These are phyloP conservation scores for Zaprionus capensis DNA, from an alignment of 1,140 invertebrate species.

Conservation along the genomic window DNA sequence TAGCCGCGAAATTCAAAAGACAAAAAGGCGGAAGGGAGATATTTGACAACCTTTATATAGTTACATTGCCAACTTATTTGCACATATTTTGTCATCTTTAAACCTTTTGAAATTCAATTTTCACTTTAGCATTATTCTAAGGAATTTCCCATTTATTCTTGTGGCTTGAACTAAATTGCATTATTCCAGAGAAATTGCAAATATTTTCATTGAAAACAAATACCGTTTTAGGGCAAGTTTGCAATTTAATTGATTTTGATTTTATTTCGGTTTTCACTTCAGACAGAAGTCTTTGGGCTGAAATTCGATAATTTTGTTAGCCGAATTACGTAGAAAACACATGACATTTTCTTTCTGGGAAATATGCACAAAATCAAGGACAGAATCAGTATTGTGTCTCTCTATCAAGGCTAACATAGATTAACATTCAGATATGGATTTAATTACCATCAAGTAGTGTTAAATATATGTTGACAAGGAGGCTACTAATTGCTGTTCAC, in stretches of 20 bases:
- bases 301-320: constrained; percentile 5
- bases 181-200: neutral
- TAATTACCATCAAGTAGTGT: neutral
- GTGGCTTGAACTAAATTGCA: neutral
- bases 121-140: neutral
- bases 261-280: neutral
- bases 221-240: neutral
- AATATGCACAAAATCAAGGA: no score
- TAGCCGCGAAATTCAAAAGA: no score
- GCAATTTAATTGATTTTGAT: constrained; percentile 2
- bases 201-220: constrained; percentile 8
- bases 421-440: neutral
- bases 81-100: neutral
- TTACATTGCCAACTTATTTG: neutral
- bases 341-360: neutral
- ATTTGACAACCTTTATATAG: no score
- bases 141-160: neutral
- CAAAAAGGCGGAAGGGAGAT: no score
- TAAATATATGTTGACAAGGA: neutral
- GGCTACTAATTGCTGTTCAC: constrained; percentile 10
- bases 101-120: neutral
- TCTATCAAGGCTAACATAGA: neutral
- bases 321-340: constrained; percentile 4
- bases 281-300: neutral
- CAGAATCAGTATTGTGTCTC: no score